Evolutionary conservation across 1,140 invertebrate species (phyloP).

Genomic region (Bombus difficillimus): DNA sequence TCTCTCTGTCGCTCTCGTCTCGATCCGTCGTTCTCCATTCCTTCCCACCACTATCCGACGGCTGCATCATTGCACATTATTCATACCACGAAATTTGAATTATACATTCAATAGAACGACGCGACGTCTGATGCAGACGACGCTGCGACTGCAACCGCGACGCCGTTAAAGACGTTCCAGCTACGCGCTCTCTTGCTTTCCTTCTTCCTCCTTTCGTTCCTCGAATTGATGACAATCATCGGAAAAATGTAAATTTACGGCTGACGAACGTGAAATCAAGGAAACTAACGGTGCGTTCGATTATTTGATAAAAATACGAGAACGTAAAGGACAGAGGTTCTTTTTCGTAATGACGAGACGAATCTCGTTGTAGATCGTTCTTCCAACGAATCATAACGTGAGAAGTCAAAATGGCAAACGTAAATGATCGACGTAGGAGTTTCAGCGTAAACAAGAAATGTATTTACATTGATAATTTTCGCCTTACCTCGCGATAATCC

Average conservation of each 20-base stretch:
- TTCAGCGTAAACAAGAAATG: too few relatives aligned
- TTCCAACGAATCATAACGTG: neutral
- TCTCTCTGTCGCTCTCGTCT: neutral
- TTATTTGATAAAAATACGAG: slow-evolving; percentile 1
- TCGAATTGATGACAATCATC: slow-evolving; percentile 19
- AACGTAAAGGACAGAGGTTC: neutral
- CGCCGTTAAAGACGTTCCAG: slow-evolving; percentile 30
- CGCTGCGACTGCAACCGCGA: slow-evolving; percentile 48
- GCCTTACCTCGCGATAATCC: too few relatives aligned
- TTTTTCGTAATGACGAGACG: neutral
- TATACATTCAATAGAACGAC: slow-evolving; percentile 77
- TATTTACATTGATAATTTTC: too few relatives aligned
- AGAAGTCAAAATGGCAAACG: too few relatives aligned
- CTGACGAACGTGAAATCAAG: neutral
- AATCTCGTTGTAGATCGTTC: too few relatives aligned
- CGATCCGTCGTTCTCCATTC: slow-evolving; percentile 42
- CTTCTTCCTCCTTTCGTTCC: neutral
- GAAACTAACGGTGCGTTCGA: neutral
- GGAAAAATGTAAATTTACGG: slow-evolving; percentile 28
- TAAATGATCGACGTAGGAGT: too few relatives aligned
- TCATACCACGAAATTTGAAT: slow-evolving; percentile 78
- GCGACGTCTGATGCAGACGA: slow-evolving; percentile 62
- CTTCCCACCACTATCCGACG: slow-evolving; percentile 15
- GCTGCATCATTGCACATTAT: slow-evolving; percentile 77
- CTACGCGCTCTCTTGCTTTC: neutral